Evolutionary conservation across 2,797 vertebrate genomes (phyloP).

Genomic region (Nyctibius grandis): DNA sequence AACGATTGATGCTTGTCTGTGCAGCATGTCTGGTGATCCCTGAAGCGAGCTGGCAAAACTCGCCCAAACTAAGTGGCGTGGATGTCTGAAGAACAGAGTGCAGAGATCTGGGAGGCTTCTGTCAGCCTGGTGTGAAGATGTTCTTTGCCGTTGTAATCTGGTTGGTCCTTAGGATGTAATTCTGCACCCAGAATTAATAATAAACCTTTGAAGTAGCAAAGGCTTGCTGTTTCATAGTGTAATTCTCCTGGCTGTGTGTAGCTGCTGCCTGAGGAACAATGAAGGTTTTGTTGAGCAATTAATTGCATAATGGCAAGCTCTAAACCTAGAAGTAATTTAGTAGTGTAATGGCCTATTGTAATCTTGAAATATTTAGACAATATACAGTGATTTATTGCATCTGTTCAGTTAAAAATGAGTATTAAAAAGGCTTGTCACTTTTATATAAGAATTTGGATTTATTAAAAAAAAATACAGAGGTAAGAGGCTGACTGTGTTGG

Average conservation of each 20-base stretch:
- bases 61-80: neutral
- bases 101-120: neutral
- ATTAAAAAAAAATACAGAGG: neutral
- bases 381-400: neutral
- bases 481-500: neutral
- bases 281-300: neutral
- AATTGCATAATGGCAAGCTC: neutral
- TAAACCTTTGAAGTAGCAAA: neutral
- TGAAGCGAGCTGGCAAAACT: neutral
- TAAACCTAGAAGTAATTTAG: neutral
- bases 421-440: neutral
- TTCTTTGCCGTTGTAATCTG: neutral
- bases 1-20: fast-evolving
- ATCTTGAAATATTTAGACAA: neutral
- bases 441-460: neutral
- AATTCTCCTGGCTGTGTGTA: neutral
- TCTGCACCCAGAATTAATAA: neutral
- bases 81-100: neutral
- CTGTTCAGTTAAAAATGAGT: neutral
- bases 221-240: neutral
- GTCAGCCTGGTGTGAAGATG: neutral
- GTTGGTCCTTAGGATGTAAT: neutral
- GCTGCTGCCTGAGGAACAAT: neutral
- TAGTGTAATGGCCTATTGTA: neutral
- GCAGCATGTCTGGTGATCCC: neutral